Evolutionary conservation across 2,113 vertebrate species (phyloP).

Genomic region (Peromyscus californicus): DNA sequence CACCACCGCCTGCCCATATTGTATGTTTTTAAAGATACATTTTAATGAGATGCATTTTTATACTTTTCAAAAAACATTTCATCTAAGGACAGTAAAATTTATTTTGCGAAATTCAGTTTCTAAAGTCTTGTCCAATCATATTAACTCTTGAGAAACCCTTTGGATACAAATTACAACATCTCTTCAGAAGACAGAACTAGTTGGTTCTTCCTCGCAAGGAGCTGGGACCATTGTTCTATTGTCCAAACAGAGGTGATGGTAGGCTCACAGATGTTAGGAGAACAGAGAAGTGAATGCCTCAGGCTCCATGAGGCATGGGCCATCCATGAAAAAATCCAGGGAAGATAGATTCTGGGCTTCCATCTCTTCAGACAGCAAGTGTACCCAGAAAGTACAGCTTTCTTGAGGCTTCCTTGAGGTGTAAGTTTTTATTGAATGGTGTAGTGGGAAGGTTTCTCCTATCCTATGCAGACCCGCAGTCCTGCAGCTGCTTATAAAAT

Average conservation of each 20-base stretch:
- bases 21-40: neutral
- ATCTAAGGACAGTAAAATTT: neutral
- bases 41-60: neutral
- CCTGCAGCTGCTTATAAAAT: too few relatives aligned
- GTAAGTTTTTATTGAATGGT: neutral
- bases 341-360: neutral
- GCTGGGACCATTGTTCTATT: rapidly evolving
- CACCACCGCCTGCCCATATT: too few relatives aligned
- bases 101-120: neutral
- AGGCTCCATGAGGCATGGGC: rapidly evolving
- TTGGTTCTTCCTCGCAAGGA: rapidly evolving
- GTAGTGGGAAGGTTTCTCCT: too few relatives aligned
- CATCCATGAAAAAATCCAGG: neutral
- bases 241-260: neutral
- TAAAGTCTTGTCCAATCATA: neutral
- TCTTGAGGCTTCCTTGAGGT: neutral
- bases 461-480: too few relatives aligned
- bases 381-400: neutral
- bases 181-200: neutral
- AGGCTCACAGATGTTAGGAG: rapidly evolving
- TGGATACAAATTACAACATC: neutral
- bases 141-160: neutral
- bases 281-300: rapidly evolving
- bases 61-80: neutral
- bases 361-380: neutral